Percentiles rank a stretch among this genome's conserved stretches.
Conservation (phyloP, 2,113 vertebrate species). For the Psittacula cyanocephala region DNA sequence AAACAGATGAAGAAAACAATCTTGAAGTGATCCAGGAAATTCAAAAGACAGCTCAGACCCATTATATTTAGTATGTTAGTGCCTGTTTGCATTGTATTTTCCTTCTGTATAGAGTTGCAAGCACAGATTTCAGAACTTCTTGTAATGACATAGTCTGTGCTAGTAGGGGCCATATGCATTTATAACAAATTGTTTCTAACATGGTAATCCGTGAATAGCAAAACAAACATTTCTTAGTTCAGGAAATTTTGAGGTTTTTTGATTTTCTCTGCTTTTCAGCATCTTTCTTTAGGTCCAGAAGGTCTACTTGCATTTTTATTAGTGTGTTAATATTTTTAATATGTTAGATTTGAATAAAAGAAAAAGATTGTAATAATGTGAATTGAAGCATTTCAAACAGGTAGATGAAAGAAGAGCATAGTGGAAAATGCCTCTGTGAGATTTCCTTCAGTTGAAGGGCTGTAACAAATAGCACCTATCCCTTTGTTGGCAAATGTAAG, state of each 20-base stretch:
- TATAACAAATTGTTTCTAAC: background rate
- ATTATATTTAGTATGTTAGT: background rate
- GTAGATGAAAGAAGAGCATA: background rate
- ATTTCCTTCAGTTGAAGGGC: background rate
- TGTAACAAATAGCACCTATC: background rate
- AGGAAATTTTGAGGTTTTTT: background rate
- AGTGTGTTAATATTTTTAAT: background rate
- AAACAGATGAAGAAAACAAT: constrained; percentile 3
- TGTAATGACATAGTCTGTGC: background rate
- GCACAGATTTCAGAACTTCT: background rate
- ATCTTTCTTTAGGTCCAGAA: background rate
- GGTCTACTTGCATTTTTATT: background rate
- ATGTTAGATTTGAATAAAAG: background rate
- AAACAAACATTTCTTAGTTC: background rate
- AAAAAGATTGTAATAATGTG: background rate
- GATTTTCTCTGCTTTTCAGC: background rate
- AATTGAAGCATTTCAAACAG: background rate
- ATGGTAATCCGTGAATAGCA: background rate
- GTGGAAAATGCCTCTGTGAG: background rate
- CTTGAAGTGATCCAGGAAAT: constrained; percentile 5
- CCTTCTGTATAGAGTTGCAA: background rate
- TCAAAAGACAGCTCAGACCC: background rate
- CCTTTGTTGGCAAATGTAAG: background rate
- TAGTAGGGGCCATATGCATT: background rate
- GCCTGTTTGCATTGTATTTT: background rate